Evolutionary conservation across 2,888 invertebrate genomes (phyloP), one percentile per base, ranked within the genome.

Genomic region (Pycnomerus fuliginosus): DNA sequence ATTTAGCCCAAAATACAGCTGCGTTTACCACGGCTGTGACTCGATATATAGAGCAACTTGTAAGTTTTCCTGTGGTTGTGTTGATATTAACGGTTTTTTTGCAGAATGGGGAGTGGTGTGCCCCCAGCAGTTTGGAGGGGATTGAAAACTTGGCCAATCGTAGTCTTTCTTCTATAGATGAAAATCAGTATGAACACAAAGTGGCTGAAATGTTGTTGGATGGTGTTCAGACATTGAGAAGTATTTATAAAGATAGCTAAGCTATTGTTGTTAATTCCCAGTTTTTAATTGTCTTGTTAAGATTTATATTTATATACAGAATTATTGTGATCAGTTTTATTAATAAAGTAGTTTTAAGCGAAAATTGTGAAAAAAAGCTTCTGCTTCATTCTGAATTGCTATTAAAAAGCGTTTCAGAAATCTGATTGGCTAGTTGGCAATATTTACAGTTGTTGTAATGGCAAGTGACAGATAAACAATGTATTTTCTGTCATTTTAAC

Each of bases 21-120:
- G 82, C 85, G 3, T 79, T 92, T 50, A 87, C 87, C 44, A 87
- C 92, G 2, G 77, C 83, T 15, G 74, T 94, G 1, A 82, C 86
- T 28, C 80, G 82, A 55, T 91, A 90, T 74, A 74, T 95, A 47
- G 84, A 88, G 58, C 76, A 75, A 44, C 74, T 83, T 68, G 85
- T 85, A 70, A 74, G 65, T 64, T 2, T 25, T 12, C 8, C n/a
- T 22, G 2, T 12, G 27, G 20, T 16, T 39, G n/a, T n/a, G n/a
- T n/a, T n/a, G n/a, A n/a, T n/a, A n/a, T n/a, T n/a, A n/a, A n/a
- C n/a, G n/a, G n/a, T n/a, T n/a, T n/a, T 34, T 53, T 27, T 7
- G 7, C 3, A 25, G 4, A 10, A 25, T 10, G 25, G 10, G 7
- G 4, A 10, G 7, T 25, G 5, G 5, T 25, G 25, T 10, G 25